Evolutionary conservation across 1,140 invertebrate genomes (phyloP).

Genomic region (Dinoponera quadriceps): DNA sequence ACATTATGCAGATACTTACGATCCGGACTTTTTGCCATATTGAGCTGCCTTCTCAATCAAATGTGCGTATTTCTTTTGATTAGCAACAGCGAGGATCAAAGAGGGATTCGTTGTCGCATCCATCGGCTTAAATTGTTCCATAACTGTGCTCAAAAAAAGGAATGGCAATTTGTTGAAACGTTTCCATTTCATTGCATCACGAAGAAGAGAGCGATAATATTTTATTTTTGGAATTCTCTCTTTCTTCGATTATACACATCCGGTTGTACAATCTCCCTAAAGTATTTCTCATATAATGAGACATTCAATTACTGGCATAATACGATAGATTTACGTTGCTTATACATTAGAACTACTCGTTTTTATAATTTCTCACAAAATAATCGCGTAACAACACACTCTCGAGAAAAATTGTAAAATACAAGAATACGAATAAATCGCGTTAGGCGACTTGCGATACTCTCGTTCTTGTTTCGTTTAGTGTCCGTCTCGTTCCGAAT

Average conservation of each 20-base stretch:
- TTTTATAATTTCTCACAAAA: too few species aligned
- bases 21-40: conserved; percentile 92
- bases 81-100: conserved; percentile 96
- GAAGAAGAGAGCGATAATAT: neutral
- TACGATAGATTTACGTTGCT: too few species aligned
- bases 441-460: too few species aligned
- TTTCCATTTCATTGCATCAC: neutral
- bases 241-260: neutral
- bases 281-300: neutral
- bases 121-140: conserved; percentile 98
- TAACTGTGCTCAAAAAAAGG: conserved; percentile 89
- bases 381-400: too few species aligned
- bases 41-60: conserved; percentile 96
- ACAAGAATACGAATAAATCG: too few species aligned
- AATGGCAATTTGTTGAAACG: neutral
- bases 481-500: too few species aligned
- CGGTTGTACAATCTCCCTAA: too few species aligned
- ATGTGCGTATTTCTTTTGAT: conserved; percentile 95
- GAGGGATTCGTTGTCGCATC: conserved; percentile 99
- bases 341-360: too few species aligned
- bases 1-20: conserved; percentile 83
- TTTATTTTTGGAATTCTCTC: neutral
- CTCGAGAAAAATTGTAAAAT: too few species aligned
- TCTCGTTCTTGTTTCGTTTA: too few species aligned
- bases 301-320: conserved; percentile 16